Percentiles rank a stretch among this genome's conserved stretches.
Evolutionary conservation across 2,888 invertebrate genomes (phyloP).

Genomic region (Drosophila hamatofila): DNA sequence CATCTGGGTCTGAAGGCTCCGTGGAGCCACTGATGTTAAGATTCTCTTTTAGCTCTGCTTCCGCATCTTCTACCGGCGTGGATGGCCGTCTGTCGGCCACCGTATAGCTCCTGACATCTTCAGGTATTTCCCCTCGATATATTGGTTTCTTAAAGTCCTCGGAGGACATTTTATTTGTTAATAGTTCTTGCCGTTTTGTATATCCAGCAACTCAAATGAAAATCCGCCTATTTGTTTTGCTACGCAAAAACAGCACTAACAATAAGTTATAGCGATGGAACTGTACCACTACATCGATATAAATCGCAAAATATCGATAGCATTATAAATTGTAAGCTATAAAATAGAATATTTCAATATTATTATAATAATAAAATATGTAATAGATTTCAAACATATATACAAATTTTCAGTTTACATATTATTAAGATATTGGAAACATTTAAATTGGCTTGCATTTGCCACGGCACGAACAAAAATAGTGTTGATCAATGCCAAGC

Average conservation of each 20-base stretch:
- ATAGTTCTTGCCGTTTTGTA: not conserved
- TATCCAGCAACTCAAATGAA: not conserved
- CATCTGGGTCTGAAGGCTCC: constrained; percentile 36
- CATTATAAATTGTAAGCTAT: not conserved
- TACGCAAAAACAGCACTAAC: constrained; percentile 10
- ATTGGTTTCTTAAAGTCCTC: constrained; percentile 11
- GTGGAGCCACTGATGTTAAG: constrained; percentile 55
- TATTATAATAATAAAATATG: not conserved
- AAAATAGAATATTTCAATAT: not conserved
- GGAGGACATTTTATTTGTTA: constrained; percentile 17
- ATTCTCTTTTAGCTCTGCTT: constrained; percentile 38
- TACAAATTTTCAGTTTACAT: no score
- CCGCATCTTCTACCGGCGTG: constrained; percentile 48
- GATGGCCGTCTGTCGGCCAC: constrained; percentile 17
- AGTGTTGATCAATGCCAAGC: constrained; percentile 18
- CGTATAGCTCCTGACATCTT: constrained; percentile 6
- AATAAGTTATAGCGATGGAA: constrained; percentile 13
- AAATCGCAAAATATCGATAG: constrained; percentile 7
- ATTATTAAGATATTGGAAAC: not conserved
- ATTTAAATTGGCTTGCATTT: no score
- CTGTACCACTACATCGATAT: constrained; percentile 1
- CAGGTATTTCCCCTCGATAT: not conserved
- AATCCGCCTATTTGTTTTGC: constrained; percentile 7
- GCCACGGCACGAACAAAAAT: not conserved
- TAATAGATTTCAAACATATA: not conserved